phyloP scores from a whole-genome alignment of 1,140 invertebrate species.

The Orius insidiosus region DNA sequence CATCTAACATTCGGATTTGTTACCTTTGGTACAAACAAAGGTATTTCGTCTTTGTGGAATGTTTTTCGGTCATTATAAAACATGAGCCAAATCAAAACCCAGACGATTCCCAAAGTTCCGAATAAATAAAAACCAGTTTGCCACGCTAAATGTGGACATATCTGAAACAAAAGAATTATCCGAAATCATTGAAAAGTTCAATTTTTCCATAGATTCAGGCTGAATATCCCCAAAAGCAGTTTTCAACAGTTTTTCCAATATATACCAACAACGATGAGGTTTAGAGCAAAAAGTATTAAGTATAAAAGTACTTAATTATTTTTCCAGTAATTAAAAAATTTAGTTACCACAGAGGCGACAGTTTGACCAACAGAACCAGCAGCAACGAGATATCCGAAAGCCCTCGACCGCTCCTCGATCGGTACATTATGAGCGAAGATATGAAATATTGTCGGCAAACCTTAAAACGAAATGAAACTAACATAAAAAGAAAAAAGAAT shows the following conservation, averaged over 20 bases:
- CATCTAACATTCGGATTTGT: slow-evolving; percentile 37
- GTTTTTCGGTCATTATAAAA: slow-evolving; percentile 37
- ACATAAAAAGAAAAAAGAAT: slow-evolving; percentile 11
- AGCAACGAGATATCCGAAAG: slow-evolving; percentile 59
- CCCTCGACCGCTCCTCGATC: slow-evolving; percentile 52
- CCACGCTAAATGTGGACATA: slow-evolving; percentile 48
- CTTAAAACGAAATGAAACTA: slow-evolving; percentile 27
- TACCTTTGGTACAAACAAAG: slow-evolving; percentile 46
- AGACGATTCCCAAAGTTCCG: slow-evolving; percentile 49
- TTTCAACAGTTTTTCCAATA: neutral
- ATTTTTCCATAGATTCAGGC: neutral
- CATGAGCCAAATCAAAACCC: slow-evolving; percentile 48
- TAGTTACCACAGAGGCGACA: slow-evolving; percentile 45
- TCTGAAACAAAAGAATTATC: slow-evolving; percentile 26
- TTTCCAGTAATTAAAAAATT: neutral
- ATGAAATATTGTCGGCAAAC: slow-evolving; percentile 63
- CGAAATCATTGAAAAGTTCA: no score
- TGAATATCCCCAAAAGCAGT: neutral
- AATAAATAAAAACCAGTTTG: slow-evolving; percentile 54
- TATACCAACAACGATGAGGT: no score
- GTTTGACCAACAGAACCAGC: slow-evolving; percentile 61
- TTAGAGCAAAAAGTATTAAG: no score
- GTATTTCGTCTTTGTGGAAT: slow-evolving; percentile 42
- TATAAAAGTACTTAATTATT: slow-evolving; percentile 7
- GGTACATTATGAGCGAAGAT: slow-evolving; percentile 59